Evolutionary conservation across 2,888 invertebrate species (phyloP), one percentile per base, ranked within the genome.

Genomic region (Dicyrtomina minuta): DNA sequence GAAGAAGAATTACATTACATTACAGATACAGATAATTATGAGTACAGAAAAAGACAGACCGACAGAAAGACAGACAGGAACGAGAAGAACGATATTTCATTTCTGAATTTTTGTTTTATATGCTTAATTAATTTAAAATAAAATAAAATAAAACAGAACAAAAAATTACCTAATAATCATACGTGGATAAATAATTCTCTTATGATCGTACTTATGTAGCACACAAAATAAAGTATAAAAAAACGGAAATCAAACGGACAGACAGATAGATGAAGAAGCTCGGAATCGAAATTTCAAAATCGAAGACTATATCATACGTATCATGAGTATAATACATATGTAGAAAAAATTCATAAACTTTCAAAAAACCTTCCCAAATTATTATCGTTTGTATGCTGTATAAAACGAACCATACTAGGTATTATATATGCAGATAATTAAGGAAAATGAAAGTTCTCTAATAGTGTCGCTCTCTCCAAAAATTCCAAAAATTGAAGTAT

Each of bases 1-100:
- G 70, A 70, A 70, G 71, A 56, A 46, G 61, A 39, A 62, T 39
- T 66, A 43, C 20, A 43, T 43, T 66, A 68, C 26, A 66, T 6
- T 66, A 60, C 22, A 33, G 49, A 49, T 26, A 33, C n/a, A 58
- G n/a, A 58, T 3, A 17, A 56, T n/a, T 26, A 33, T 10, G 24
- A 53, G 27, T 13, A 64, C 55, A 68, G 33, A 71, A 51, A n/a
- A 60, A 41, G n/a, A 33, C 41, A 66, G 46, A 59, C 51, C n/a
- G 20, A 58, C 20, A 33, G 58, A 58, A 33, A 33, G 33, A 33
- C 33, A 33, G 24, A 55, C 55, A 20, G 20, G 17, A 26, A 61
- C 24, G 44, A 46, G 26, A 44, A 46, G 46, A 44, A 27, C 17
- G 43, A 12, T 64, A 17, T 46, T 39, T 10, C 10, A 27, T 46